phyloP scores from a whole-genome alignment of 2,888 invertebrate genomes.

The Spisula solida region DNA sequence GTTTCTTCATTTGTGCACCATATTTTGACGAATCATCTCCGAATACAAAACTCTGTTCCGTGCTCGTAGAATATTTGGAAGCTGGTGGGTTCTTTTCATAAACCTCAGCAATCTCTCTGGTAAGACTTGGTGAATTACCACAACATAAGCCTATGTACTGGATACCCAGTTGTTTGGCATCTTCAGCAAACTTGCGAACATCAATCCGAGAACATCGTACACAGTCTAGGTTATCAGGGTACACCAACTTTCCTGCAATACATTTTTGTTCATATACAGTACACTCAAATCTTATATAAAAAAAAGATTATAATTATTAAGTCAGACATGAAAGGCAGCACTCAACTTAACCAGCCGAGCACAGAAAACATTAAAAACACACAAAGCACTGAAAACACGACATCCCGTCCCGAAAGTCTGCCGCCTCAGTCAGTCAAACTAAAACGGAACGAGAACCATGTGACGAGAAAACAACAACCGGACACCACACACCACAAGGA shows the following conservation, averaged over 20 bases:
- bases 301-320: no score
- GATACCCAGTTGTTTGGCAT: constrained; percentile 79
- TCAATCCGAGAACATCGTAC: constrained; percentile 75
- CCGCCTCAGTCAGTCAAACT: no score
- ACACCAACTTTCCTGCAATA: constrained; percentile 62
- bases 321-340: no score
- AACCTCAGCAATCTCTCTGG: constrained; percentile 80
- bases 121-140: constrained; percentile 79
- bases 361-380: no score
- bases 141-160: constrained; percentile 85
- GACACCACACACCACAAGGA: no score
- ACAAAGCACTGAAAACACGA: no score
- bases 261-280: neutral
- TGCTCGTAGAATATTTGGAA: constrained; percentile 65
- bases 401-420: no score
- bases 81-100: constrained; percentile 80
- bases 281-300: no score
- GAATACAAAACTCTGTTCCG: constrained; percentile 56
- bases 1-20: constrained; percentile 53
- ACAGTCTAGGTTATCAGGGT: constrained; percentile 70
- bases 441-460: no score
- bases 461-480: no score
- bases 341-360: no score
- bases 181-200: constrained; percentile 78
- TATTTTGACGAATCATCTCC: constrained; percentile 44